Conservation (phyloP, 2,113 vertebrate genomes). For the Triplophysa rosa region DNA sequence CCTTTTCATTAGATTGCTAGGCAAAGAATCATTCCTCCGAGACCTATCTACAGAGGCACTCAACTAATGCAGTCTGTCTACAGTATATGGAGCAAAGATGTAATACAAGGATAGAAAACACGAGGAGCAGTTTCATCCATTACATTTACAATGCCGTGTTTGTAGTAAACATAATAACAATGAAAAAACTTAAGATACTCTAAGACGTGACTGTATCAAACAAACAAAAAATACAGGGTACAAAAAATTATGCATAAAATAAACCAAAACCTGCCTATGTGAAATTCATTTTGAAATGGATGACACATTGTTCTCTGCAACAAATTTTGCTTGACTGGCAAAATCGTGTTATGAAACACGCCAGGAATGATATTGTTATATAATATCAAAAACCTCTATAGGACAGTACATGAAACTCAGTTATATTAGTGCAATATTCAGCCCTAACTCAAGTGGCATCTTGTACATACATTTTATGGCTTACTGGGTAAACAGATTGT, state of each 20-base stretch:
- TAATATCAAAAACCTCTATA: conserved; percentile 45
- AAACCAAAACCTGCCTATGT: conserved; percentile 9
- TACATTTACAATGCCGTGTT: conserved; percentile 1
- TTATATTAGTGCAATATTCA: conserved; percentile 78
- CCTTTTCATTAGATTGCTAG: conserved; percentile 50
- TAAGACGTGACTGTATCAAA: not conserved
- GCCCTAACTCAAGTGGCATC: conserved; percentile 74
- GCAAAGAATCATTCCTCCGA: conserved; percentile 49
- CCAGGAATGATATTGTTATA: conserved; percentile 49
- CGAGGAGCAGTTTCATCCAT: not conserved
- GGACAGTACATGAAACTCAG: conserved; percentile 53
- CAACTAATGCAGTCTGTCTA: conserved; percentile 61
- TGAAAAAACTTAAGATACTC: conserved; percentile 15
- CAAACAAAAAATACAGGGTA: conserved; percentile 43
- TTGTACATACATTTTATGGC: conserved; percentile 80
- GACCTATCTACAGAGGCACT: conserved; percentile 67
- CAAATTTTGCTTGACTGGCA: conserved; percentile 65
- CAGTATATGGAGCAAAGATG: not conserved
- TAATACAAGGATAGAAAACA: conserved; percentile 9
- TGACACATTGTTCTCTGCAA: conserved; percentile 36
- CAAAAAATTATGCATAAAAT: conserved; percentile 34
- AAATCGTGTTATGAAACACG: conserved; percentile 50
- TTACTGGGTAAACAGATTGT: conserved; percentile 80
- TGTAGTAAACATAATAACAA: not conserved
- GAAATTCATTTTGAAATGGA: conserved; percentile 45